Evolutionary conservation across 2,113 vertebrate genomes (phyloP).

Genomic region (Poicephalus gulielmi): DNA sequence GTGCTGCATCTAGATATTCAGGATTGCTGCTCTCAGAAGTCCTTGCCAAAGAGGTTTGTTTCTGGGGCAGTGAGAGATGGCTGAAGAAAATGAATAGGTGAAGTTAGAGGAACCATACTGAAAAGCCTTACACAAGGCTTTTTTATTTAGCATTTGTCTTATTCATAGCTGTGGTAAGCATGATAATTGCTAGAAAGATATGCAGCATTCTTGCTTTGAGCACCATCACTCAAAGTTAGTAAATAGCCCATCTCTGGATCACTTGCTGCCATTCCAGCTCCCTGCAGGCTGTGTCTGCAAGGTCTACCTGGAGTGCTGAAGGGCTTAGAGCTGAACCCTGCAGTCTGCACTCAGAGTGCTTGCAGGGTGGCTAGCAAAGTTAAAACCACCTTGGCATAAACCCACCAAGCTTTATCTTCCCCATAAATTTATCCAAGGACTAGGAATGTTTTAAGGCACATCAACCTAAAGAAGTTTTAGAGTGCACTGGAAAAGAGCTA

Average conservation of each 20-base stretch:
- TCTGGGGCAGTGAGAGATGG: neutral
- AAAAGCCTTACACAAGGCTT: neutral
- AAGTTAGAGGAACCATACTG: neutral
- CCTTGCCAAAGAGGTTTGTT: neutral
- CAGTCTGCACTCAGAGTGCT: neutral
- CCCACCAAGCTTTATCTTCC: slow-evolving; percentile 46
- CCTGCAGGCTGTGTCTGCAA: neutral
- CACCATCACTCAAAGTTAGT: neutral
- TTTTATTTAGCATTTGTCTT: neutral
- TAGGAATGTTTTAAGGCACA: slow-evolving; percentile 63
- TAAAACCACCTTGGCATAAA: neutral
- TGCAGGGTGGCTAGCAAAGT: slow-evolving; percentile 12
- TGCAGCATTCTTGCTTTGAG: neutral
- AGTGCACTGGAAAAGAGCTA: slow-evolving; percentile 36
- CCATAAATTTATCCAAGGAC: slow-evolving; percentile 64
- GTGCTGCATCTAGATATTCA: rapidly evolving
- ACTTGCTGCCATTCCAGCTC: neutral
- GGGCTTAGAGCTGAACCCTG: neutral
- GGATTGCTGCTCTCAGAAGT: neutral
- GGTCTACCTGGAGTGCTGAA: neutral
- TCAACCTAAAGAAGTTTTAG: slow-evolving; percentile 64
- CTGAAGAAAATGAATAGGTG: neutral
- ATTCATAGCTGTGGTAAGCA: neutral
- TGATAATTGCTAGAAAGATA: neutral
- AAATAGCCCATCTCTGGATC: neutral